Evolutionary conservation across 2,113 vertebrate species (phyloP), one percentile per base, ranked within the genome.

Genomic region (Varanus salvator): DNA sequence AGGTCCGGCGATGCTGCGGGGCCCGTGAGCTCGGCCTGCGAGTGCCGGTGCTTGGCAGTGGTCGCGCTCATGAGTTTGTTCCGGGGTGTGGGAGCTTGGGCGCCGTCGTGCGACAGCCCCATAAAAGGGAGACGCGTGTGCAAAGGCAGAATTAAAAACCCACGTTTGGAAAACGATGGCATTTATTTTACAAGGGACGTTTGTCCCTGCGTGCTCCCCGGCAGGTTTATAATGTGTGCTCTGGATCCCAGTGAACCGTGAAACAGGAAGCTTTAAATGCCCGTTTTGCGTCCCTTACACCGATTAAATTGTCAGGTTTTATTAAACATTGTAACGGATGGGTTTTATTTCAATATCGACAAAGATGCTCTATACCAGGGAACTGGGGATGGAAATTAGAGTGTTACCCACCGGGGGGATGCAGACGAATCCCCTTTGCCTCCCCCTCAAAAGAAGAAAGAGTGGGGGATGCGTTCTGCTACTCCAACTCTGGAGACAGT

Each of bases 341-440:
- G 78, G 78, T 29, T 89, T 93, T 89, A 76, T 84, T 94, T 93
- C 95, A 90, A 86, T 93, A 92, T 90, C 60, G 82, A 89, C 66
- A 14, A 80, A 84, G 80, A 81, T 71, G 83, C 90, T 87, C 90
- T 89, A 90, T 71, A 74, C 77, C 74, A 74, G 91, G 86, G 86
- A 81, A 52, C 64, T 76, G 86, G 88, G 90, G 91, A 93, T 84
- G 82, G 83, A 89, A 91, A 83, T 91, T 88, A 92, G 75, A 29
- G 50, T 57, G n/a, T 88, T 90, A 84, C 71, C 66, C 11, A 76
- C 86, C 68, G 85, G 89, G 72, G 64, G 88, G 80, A 34, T 52
- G 75, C 31, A 15, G 7, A 60, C 3, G 29, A 71, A 52, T 44
- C 21, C 27, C 23, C 57, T 34, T 1, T 29, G 84, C 60, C 85